Evolutionary conservation across 2,113 vertebrate genomes (phyloP).

Genomic region (Puma concolor): DNA sequence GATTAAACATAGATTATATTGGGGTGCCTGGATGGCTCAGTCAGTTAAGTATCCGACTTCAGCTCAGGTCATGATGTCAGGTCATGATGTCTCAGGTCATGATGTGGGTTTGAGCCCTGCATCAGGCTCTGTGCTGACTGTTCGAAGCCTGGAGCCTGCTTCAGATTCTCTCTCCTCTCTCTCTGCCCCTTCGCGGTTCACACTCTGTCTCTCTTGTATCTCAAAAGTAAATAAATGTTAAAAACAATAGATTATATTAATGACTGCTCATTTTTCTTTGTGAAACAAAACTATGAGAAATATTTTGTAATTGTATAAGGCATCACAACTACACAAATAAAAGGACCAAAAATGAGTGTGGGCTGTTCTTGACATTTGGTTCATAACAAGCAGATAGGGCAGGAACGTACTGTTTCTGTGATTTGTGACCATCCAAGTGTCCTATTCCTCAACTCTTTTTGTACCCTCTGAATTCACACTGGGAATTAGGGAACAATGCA

Average conservation of each 20-base stretch:
- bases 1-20: not conserved
- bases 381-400: not conserved
- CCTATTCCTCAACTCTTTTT: not conserved
- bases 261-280: not conserved
- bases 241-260: not conserved
- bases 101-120: no score
- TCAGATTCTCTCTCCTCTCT: no score
- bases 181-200: no score
- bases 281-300: not conserved
- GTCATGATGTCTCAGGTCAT: no score
- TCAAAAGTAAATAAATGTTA: no score
- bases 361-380: not conserved
- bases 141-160: no score
- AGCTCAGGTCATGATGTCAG: no score
- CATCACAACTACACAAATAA: not conserved
- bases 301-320: not conserved
- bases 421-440: not conserved
- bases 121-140: no score
- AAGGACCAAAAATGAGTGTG: not conserved
- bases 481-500: not conserved
- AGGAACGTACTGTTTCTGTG: not conserved
- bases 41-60: no score
- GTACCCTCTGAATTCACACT: not conserved
- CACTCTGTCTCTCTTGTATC: no score
- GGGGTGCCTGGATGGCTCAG: no score